Evolutionary conservation across 2,797 vertebrate species (phyloP).

Genomic region (Macrochelys suwanniensis): DNA sequence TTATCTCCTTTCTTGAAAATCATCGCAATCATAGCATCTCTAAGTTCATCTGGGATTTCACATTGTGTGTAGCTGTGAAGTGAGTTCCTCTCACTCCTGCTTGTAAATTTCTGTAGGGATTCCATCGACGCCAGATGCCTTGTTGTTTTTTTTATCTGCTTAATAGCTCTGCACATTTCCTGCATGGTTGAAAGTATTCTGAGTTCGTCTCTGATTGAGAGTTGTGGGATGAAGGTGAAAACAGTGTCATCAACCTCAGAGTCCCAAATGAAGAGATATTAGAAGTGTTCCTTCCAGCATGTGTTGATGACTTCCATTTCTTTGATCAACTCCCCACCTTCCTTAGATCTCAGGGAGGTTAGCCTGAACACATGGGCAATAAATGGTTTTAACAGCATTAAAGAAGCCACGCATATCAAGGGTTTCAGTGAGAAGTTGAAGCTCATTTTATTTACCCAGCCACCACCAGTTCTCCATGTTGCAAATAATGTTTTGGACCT

Average conservation of each 20-base stretch:
- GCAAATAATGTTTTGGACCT: background rate
- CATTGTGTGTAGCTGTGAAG: conserved; percentile 36
- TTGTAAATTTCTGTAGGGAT: conserved; percentile 69
- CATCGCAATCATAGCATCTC: background rate
- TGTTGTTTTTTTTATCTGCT: conserved; percentile 73
- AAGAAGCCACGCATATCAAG: background rate
- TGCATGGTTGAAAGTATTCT: background rate
- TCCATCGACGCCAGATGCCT: conserved; percentile 72
- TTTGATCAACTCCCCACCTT: background rate
- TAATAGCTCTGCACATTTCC: conserved; percentile 73
- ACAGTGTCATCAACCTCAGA: background rate
- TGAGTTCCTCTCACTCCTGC: conserved; percentile 34
- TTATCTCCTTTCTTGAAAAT: background rate
- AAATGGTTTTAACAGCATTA: background rate
- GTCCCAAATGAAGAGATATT: background rate
- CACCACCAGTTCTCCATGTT: background rate
- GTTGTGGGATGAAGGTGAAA: background rate
- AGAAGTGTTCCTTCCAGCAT: background rate
- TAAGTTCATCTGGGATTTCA: background rate
- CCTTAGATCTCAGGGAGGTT: background rate
- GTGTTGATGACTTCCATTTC: background rate
- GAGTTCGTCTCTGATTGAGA: background rate
- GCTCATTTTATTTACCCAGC: no score
- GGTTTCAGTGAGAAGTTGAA: background rate
- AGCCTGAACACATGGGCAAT: background rate